A percentile compares a stretch with the other conserved stretches of the same genome.
Evolutionary conservation across 2,113 vertebrate species (phyloP).

Genomic region (Apistogramma diplotaenia): DNA sequence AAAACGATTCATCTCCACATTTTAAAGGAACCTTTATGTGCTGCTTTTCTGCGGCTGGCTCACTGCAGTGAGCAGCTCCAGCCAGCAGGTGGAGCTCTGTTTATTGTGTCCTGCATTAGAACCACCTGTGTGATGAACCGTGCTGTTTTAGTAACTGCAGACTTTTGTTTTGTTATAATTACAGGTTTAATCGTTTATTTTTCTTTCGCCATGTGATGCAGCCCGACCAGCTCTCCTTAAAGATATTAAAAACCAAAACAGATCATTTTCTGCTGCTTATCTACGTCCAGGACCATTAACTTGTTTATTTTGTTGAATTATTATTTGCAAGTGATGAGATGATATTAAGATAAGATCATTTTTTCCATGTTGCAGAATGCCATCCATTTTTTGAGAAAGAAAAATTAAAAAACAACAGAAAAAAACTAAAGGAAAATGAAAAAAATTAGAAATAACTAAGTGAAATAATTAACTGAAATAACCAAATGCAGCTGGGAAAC

Average conservation of each 20-base stretch:
- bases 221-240: no score
- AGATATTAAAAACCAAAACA: no score
- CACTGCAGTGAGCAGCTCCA: background rate
- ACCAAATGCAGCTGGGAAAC: background rate
- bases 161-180: background rate
- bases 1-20: background rate
- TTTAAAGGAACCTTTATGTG: background rate
- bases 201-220: background rate
- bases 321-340: rapidly evolving
- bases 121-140: background rate
- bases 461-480: background rate
- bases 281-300: background rate
- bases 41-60: background rate
- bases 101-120: rapidly evolving
- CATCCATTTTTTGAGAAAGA: background rate
- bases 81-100: conserved; percentile 1
- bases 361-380: background rate
- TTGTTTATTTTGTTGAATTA: background rate
- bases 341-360: background rate
- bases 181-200: background rate
- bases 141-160: background rate
- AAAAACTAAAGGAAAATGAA: background rate
- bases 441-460: background rate
- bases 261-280: background rate
- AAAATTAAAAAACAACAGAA: background rate